Evolutionary conservation across 2,797 vertebrate species (phyloP), one percentile per base, ranked within the genome.

Genomic region (Aphelocoma californica): DNA sequence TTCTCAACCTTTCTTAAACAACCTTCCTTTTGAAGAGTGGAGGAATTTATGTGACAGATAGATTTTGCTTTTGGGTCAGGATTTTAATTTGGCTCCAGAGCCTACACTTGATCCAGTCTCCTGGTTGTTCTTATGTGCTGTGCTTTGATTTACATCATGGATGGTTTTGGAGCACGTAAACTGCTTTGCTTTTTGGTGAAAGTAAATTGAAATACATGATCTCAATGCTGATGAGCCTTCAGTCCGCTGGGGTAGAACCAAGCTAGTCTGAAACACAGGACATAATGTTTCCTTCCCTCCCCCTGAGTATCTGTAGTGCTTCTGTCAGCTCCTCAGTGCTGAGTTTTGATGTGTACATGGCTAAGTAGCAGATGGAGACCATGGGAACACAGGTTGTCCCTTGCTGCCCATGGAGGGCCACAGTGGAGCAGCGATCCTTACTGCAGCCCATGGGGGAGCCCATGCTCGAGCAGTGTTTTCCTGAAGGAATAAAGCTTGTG

Each of bases 321-420:
- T 7, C 10, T 1, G 4, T 38, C 19, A 29, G 34, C 8, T 65
- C 25, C 18, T 58, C 14, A 9, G 29, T 32, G 31, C 26, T n/a
- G 73, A 47, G n/a, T 58, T 92, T 20, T 61, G 53, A 5, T 21
- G 31, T 44, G 44, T 18, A 40, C 18, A 3, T 45, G 80, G 10
- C 42, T 48, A 11, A 13, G 20, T 14, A 26, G 62, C 18, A 26
- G 31, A 5, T 66, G 67, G 65, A 69, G 31, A 38, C 18, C 5
- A 8, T 0, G 0, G 36, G 32, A 38, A 29, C 32, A 17, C 21
- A 13, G 24, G 2, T 13, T 74, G 40, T 78, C 38, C 25, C 2
- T 15, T 67, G 58, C 45, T 54, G n/a, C 21, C 61, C 4, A 1
- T 14, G 54, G 25, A 74, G 40, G 18, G 18, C 45, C 65, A 4